Percentiles rank a stretch among this genome's conserved stretches.
Conservation (phyloP, 35 echinoderm and acorn worm species). For the Acanthaster planci region DNA sequence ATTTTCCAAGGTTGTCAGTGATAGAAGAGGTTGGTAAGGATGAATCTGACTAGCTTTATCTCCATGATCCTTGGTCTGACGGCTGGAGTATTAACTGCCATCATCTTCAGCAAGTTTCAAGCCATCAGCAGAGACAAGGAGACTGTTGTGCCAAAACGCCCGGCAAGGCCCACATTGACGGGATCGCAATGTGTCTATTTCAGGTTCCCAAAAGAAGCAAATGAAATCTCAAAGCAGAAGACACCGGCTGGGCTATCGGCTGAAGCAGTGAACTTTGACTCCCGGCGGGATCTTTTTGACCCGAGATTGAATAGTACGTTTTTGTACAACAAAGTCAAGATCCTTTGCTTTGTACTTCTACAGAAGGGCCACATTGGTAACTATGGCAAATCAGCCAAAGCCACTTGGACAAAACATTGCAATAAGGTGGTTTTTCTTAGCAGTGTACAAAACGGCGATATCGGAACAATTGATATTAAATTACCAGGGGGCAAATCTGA, state of each 20-base stretch:
- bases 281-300: conserved; percentile 63
- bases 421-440: conserved; percentile 73
- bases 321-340: conserved; percentile 50
- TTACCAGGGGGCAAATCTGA: conserved; percentile 18
- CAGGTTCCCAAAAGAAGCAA: background rate
- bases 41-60: background rate
- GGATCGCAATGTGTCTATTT: conserved; percentile 68
- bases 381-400: conserved; percentile 25
- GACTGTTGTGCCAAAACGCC: background rate
- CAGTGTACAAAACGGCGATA: background rate
- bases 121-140: conserved; percentile 1
- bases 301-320: conserved; percentile 41
- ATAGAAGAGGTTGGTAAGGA: background rate
- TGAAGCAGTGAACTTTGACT: conserved; percentile 33
- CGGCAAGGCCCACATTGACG: background rate
- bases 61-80: conserved; percentile 37
- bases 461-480: conserved; percentile 42
- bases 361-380: conserved; percentile 8
- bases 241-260: background rate
- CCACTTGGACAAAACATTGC: conserved; percentile 64
- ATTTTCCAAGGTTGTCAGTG: no score
- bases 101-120: conserved; percentile 56
- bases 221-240: background rate
- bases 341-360: conserved; percentile 67
- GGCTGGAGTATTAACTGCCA: conserved; percentile 58